A percentile compares a stretch with the other conserved stretches of the same genome.
Conservation (phyloP, 1,140 invertebrate genomes). For the Lerema accius region DNA sequence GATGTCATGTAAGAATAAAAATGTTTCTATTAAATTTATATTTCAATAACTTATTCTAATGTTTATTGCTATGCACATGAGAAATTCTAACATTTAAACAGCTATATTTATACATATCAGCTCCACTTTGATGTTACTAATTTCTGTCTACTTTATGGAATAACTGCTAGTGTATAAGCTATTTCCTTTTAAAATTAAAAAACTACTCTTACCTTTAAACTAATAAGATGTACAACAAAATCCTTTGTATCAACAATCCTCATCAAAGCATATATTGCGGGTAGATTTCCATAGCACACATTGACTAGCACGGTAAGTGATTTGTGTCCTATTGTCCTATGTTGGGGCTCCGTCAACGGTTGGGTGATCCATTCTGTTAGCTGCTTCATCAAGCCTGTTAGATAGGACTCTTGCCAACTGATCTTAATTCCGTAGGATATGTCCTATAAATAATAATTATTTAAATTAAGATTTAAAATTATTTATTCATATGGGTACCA, state of each 20-base stretch:
- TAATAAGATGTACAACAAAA: constrained; percentile 82
- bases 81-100: too few species aligned
- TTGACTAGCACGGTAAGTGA: constrained; percentile 88
- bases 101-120: too few species aligned
- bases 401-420: constrained; percentile 87
- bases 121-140: too few species aligned
- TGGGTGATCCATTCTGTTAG: constrained; percentile 85
- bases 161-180: too few species aligned
- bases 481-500: too few species aligned
- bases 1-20: too few species aligned
- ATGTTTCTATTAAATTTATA: too few species aligned
- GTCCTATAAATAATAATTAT: constrained; percentile 83
- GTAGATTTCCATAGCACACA: constrained; percentile 87
- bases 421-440: constrained; percentile 88
- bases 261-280: constrained; percentile 86
- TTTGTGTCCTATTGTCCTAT: constrained; percentile 82
- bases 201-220: constrained; percentile 80
- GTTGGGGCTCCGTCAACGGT: constrained; percentile 77
- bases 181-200: too few species aligned
- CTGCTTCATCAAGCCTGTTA: constrained; percentile 84
- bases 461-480: too few species aligned
- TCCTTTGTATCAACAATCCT: constrained; percentile 85
- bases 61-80: too few species aligned
- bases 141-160: too few species aligned
- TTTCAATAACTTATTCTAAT: too few species aligned